A percentile compares a stretch with the other conserved stretches of the same genome.
phyloP scores from a whole-genome alignment of 1,140 invertebrate species.

The Wasmannia auropunctata region DNA sequence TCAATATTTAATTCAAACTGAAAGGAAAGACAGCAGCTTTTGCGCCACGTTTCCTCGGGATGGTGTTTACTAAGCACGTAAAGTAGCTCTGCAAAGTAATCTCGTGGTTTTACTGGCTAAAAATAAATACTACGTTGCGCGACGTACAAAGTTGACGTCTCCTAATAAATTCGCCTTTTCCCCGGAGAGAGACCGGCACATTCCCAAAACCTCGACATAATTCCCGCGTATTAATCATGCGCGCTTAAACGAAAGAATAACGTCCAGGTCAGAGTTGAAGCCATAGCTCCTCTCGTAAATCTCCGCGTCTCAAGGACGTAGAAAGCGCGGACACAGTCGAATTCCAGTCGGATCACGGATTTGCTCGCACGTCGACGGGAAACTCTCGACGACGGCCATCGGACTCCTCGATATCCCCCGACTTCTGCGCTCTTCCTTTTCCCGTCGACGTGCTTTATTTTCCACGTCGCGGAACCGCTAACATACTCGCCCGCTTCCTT shows the following conservation, averaged over 20 bases:
- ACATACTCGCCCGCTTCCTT: not conserved
- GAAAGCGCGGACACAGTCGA: conserved; percentile 3
- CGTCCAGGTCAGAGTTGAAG: conserved; percentile 31
- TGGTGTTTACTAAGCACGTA: not conserved
- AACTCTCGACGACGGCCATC: not conserved
- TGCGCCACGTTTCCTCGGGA: not conserved
- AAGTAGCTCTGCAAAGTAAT: conserved; percentile 4
- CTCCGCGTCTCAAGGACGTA: conserved; percentile 10
- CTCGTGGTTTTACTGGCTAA: conserved; percentile 14
- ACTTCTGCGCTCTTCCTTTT: not conserved
- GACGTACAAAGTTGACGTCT: conserved; percentile 38
- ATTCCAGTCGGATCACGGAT: conserved; percentile 11
- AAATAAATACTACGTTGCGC: conserved; percentile 40
- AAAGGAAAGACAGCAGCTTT: not conserved
- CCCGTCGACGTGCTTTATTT: conserved; percentile 24
- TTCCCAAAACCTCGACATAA: conserved; percentile 31
- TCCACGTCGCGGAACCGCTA: not conserved
- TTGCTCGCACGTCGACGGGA: not conserved
- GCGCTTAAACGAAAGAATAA: conserved; percentile 45
- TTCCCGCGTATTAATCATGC: conserved; percentile 41
- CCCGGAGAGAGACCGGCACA: not conserved
- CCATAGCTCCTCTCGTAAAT: conserved; percentile 36
- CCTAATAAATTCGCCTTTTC: conserved; percentile 36
- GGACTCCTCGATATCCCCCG: conserved; percentile 21
- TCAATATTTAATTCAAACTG: not conserved